Conservation (phyloP, 2,797 vertebrate genomes). For the Lacerta viridis region DNA sequence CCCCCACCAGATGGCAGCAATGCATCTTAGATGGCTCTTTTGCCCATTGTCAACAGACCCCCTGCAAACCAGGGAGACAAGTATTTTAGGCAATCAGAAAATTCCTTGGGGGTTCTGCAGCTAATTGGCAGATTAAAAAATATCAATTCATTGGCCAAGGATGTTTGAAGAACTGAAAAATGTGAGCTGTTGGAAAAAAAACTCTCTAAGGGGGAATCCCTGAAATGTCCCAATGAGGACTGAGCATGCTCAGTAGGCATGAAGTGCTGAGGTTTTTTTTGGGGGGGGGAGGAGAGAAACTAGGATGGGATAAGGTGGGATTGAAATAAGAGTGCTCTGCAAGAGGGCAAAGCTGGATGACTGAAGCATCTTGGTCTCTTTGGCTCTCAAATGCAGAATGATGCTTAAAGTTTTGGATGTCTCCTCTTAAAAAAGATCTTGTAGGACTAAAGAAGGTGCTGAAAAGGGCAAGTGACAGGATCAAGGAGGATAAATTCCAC, state of each 20-base stretch:
- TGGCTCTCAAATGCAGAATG: not conserved
- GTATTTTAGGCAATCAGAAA: not conserved
- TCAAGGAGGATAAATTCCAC: not conserved
- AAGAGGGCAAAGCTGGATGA: not conserved
- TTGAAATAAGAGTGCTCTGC: not conserved
- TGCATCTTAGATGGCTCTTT: not conserved
- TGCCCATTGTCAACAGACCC: not conserved
- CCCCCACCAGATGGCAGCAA: constrained; percentile 71
- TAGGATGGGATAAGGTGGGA: not conserved
- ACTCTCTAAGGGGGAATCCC: too few relatives aligned
- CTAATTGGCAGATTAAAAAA: too few relatives aligned
- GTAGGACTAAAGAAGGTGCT: not conserved
- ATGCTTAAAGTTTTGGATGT: not conserved
- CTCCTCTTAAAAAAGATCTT: not conserved
- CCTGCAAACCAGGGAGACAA: not conserved
- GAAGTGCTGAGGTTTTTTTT: not conserved
- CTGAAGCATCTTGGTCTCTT: not conserved
- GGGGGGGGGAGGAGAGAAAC: too few relatives aligned
- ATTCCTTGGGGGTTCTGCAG: too few relatives aligned
- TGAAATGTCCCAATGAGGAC: not conserved
- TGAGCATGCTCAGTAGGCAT: not conserved
- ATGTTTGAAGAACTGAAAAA: constrained; percentile 3
- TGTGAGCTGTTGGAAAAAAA: not conserved
- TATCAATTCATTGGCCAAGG: too few relatives aligned
- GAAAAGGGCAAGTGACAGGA: not conserved